phyloP scores from a whole-genome alignment of 2,113 vertebrate species.

The Mus spicilegus region DNA sequence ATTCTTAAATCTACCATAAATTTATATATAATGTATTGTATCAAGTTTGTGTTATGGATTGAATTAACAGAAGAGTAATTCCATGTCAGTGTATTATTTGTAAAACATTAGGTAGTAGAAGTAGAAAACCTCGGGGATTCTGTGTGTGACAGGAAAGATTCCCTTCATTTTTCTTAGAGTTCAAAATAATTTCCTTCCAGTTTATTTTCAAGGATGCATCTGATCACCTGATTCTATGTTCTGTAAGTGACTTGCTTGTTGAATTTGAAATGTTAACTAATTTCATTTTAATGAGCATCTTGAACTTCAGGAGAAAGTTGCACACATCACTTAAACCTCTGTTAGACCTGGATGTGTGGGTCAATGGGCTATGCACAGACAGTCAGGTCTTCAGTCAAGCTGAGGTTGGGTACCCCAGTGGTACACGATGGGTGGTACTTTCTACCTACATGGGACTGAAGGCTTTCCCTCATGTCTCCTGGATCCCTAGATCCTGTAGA shows the following conservation, averaged over 20 bases:
- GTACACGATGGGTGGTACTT: no score
- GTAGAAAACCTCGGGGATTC: not conserved
- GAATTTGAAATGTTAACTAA: slow-evolving; percentile 63
- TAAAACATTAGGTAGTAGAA: not conserved
- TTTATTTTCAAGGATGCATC: not conserved
- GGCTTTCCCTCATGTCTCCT: no score
- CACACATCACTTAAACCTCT: slow-evolving; percentile 46
- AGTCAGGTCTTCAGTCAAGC: no score
- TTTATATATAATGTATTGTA: not conserved
- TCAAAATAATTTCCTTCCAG: slow-evolving; percentile 7
- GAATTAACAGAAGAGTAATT: not conserved
- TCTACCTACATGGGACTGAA: no score
- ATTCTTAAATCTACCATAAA: not conserved
- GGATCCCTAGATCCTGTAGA: no score
- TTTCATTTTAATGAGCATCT: slow-evolving; percentile 59
- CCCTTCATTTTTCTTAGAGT: slow-evolving; percentile 1
- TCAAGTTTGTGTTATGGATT: not conserved
- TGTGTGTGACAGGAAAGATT: not conserved
- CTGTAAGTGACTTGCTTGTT: slow-evolving; percentile 46
- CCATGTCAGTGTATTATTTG: not conserved
- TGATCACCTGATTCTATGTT: not conserved
- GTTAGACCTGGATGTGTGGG: no score
- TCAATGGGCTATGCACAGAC: no score
- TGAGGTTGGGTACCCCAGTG: no score
- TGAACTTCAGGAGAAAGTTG: not conserved